These are phyloP conservation scores for Garra rufa DNA, from an alignment of 2,113 vertebrate species.

Conservation along the genomic window DNA sequence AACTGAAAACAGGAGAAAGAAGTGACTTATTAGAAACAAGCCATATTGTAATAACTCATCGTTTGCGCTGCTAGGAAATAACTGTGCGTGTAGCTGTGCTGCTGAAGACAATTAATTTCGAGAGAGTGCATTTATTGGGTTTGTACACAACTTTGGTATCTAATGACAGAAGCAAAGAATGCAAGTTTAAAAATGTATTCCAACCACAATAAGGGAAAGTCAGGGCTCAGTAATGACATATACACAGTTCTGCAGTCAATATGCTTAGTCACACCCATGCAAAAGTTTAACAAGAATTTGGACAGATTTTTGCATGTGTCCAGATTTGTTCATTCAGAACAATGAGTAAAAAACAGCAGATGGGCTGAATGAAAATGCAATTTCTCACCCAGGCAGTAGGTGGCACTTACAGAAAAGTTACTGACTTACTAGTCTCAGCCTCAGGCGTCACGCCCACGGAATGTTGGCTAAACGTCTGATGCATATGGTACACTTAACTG, in stretches of 20 bases:
- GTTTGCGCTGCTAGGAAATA: not conserved
- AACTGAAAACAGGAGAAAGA: conserved; percentile 1
- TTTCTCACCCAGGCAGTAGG: not conserved
- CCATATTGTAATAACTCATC: not conserved
- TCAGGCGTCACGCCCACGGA: no score
- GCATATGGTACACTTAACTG: no score
- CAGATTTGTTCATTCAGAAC: not conserved
- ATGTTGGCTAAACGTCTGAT: no score
- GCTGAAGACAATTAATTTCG: not conserved
- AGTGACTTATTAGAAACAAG: conserved; percentile 5
- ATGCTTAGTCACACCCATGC: not conserved
- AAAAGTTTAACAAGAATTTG: not conserved
- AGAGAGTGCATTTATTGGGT: not conserved
- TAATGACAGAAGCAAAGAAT: not conserved
- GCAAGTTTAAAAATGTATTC: not conserved
- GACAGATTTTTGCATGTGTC: not conserved
- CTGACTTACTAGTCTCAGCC: no score
- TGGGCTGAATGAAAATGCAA: not conserved
- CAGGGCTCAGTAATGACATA: not conserved
- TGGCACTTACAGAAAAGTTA: not conserved
- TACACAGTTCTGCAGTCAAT: not conserved
- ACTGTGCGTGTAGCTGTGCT: not conserved
- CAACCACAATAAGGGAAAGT: not conserved
- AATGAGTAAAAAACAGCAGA: not conserved
- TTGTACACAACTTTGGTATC: not conserved